A percentile compares a stretch with the other conserved stretches of the same genome.
Conservation (phyloP, 2,888 invertebrate genomes). For the Pristionchus maxplancki region DNA sequence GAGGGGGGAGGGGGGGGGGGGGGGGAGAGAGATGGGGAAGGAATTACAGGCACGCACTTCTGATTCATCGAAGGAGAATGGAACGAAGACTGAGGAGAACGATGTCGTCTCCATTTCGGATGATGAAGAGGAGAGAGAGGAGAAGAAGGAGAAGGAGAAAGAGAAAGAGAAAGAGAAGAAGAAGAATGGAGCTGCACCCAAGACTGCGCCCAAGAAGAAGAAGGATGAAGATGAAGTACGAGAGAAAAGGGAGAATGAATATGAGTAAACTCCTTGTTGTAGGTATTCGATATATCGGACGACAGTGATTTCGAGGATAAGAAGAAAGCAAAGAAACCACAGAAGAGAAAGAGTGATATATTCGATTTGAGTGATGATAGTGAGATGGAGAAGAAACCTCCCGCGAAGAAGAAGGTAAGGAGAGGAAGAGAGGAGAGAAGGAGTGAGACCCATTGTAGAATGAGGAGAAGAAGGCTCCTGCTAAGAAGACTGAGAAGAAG, state of each 20-base stretch:
- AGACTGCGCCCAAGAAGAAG: constrained; percentile 18
- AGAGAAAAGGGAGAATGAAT: not conserved
- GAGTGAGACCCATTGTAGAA: not conserved
- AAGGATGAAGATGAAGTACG: not conserved
- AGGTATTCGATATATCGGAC: constrained; percentile 47
- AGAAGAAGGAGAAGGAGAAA: constrained; percentile 52
- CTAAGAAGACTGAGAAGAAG: constrained; percentile 33
- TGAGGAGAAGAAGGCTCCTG: constrained; percentile 50
- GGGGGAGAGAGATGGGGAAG: not conserved
- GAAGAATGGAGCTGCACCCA: constrained; percentile 16
- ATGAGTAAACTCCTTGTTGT: not conserved
- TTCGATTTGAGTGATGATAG: constrained; percentile 6
- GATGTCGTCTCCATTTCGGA: not conserved
- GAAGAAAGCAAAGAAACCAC: constrained; percentile 51
- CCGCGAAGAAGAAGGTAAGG: constrained; percentile 32
- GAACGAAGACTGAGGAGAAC: constrained; percentile 38
- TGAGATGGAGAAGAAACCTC: constrained; percentile 1
- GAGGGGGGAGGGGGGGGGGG: not conserved
- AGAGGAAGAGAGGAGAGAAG: not conserved
- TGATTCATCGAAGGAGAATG: constrained; percentile 59
- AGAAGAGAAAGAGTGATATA: constrained; percentile 51
- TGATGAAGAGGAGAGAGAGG: constrained; percentile 23
- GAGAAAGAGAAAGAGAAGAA: constrained; percentile 54
- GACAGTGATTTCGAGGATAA: constrained; percentile 48
- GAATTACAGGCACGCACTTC: constrained; percentile 1